Conservation (phyloP, 2,888 invertebrate species). For the Pachydiplax longipennis region DNA sequence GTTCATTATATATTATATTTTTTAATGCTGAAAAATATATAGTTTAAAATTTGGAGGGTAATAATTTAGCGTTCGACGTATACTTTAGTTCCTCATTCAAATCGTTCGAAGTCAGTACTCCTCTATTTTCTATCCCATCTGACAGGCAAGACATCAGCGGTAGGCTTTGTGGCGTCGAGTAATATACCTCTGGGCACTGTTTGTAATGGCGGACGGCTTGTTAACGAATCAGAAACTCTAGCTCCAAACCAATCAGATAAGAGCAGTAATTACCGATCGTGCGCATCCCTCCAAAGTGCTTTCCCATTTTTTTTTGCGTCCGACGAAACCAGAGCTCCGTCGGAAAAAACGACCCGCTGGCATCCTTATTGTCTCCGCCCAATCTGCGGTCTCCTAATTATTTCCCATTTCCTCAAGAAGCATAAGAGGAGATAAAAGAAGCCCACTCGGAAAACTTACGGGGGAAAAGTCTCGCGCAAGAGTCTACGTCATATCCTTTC, state of each 20-base stretch:
- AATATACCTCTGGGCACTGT: too few species aligned
- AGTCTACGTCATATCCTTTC: not conserved
- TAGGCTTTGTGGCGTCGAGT: too few species aligned
- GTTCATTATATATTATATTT: too few species aligned
- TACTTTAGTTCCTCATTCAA: too few species aligned
- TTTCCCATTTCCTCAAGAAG: not conserved
- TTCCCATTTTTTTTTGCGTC: not conserved
- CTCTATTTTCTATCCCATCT: too few species aligned
- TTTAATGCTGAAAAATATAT: too few species aligned
- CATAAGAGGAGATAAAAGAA: not conserved
- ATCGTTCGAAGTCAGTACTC: too few species aligned
- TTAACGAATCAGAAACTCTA: too few species aligned
- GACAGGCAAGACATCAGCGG: too few species aligned
- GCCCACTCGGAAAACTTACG: not conserved
- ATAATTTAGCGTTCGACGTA: too few species aligned
- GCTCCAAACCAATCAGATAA: not conserved
- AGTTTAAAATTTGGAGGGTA: too few species aligned
- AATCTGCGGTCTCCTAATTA: not conserved
- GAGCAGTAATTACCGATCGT: not conserved
- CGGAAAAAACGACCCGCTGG: not conserved
- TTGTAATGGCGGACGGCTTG: too few species aligned
- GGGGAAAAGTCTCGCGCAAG: not conserved
- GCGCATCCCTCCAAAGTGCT: not conserved
- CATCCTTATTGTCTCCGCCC: not conserved
- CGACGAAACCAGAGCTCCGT: not conserved